Percentiles rank a stretch among this genome's conserved stretches.
These are phyloP conservation scores for Pluvialis apricaria DNA, from an alignment of 2,113 vertebrate species.

Conservation along the genomic window DNA sequence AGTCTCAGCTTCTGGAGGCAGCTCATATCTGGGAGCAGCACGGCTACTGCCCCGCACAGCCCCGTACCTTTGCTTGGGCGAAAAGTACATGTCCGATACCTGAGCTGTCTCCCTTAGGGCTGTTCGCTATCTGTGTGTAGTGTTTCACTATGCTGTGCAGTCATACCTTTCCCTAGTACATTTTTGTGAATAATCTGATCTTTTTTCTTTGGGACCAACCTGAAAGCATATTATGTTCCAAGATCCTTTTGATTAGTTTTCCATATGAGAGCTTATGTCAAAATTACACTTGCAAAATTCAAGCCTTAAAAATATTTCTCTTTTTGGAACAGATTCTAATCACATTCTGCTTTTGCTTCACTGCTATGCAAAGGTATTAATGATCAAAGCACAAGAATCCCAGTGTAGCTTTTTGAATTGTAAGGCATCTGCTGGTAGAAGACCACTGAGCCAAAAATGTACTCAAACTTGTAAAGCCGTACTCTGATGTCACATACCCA, in stretches of 20 bases:
- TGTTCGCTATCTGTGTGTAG: not conserved
- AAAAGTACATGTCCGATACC: not conserved
- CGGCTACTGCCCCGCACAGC: not conserved
- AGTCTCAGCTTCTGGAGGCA: not conserved
- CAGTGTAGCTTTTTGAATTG: not conserved
- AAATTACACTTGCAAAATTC: not conserved
- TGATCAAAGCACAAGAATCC: not conserved
- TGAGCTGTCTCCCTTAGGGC: not conserved
- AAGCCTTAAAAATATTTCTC: not conserved
- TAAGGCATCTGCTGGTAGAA: not conserved
- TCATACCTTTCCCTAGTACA: not conserved
- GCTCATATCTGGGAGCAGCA: not conserved
- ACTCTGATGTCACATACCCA: not conserved
- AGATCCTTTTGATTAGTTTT: constrained; percentile 2
- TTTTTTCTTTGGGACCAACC: not conserved
- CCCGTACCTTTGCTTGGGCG: not conserved
- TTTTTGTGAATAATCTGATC: not conserved
- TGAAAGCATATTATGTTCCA: not conserved
- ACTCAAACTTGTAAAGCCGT: not conserved
- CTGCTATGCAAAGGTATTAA: not conserved
- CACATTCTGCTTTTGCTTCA: not conserved
- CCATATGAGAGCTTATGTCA: not conserved
- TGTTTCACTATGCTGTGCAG: not conserved
- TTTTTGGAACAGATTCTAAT: not conserved
- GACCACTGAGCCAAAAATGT: not conserved